phyloP scores from a whole-genome alignment of 2,888 invertebrate genomes.

The Choristoneura rosaceana region DNA sequence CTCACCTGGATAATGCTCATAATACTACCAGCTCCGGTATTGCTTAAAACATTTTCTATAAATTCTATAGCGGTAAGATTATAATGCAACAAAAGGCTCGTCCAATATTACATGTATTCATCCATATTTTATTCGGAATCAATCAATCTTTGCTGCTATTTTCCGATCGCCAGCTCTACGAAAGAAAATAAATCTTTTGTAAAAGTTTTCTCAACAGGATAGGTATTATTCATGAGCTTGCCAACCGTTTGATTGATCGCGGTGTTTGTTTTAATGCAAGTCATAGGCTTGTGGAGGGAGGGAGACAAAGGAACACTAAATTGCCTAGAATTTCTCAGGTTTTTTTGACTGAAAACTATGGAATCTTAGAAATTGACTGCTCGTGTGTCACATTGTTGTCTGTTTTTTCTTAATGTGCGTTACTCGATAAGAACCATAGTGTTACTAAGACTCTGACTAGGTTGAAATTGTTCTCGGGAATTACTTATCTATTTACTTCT shows the following conservation, averaged over 20 bases:
- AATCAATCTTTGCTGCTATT: constrained; percentile 80
- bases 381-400: neutral
- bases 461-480: too few species aligned
- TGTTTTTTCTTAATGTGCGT: too few species aligned
- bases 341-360: neutral
- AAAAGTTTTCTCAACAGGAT: constrained; percentile 76
- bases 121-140: constrained; percentile 76
- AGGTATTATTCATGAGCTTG: constrained; percentile 81
- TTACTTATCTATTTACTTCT: too few species aligned
- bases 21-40: constrained; percentile 7
- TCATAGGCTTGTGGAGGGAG: constrained; percentile 20
- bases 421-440: too few species aligned
- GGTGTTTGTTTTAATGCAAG: constrained; percentile 54
- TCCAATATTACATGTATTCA: constrained; percentile 56
- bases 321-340: neutral
- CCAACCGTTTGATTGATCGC: constrained; percentile 79
- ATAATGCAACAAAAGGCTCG: constrained; percentile 46
- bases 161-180: constrained; percentile 64
- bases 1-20: constrained; percentile 7
- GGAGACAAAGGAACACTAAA: neutral
- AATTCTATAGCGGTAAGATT: constrained; percentile 34
- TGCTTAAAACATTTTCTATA: constrained; percentile 32
- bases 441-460: too few species aligned
- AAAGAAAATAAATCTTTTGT: constrained; percentile 82
- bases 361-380: neutral